Percentiles rank a stretch among this genome's conserved stretches.
These are phyloP conservation scores for Chelonus insularis DNA, from an alignment of 1,140 invertebrate genomes.

Conservation along the genomic window DNA sequence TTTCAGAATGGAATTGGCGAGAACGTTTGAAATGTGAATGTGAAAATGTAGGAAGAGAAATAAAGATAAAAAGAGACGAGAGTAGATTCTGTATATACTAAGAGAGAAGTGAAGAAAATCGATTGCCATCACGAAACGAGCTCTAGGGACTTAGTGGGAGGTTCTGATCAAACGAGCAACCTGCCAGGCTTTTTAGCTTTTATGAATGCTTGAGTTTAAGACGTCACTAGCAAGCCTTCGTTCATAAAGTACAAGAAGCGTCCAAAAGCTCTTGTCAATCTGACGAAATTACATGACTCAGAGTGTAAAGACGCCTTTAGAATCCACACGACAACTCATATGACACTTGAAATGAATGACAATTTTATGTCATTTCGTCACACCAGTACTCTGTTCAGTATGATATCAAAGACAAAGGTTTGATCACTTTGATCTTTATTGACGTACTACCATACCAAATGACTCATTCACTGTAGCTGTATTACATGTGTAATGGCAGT, in stretches of 20 bases:
- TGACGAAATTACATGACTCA: too few relatives aligned
- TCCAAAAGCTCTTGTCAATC: too few relatives aligned
- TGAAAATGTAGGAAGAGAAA: not conserved
- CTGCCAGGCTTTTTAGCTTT: conserved; percentile 30
- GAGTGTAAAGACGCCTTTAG: too few relatives aligned
- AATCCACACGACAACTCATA: too few relatives aligned
- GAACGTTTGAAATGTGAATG: conserved; percentile 22
- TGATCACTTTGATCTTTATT: too few relatives aligned
- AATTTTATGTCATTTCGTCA: not conserved
- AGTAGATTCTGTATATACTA: not conserved
- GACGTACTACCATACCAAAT: not conserved
- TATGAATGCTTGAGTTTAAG: conserved; percentile 9
- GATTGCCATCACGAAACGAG: conserved; percentile 28
- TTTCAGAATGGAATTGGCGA: conserved; percentile 25
- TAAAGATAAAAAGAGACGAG: not conserved
- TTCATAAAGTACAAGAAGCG: too few relatives aligned
- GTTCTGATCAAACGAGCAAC: conserved; percentile 30
- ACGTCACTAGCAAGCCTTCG: conserved; percentile 1
- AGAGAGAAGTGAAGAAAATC: conserved; percentile 22
- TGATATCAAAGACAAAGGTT: too few relatives aligned
- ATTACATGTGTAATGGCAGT: not conserved
- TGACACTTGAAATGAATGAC: too few relatives aligned
- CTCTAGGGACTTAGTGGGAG: conserved; percentile 27
- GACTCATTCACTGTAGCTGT: not conserved
- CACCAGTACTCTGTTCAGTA: too few relatives aligned